Evolutionary conservation across 2,797 vertebrate genomes (phyloP), one percentile per base, ranked within the genome.

Genomic region (Falco cherrug): DNA sequence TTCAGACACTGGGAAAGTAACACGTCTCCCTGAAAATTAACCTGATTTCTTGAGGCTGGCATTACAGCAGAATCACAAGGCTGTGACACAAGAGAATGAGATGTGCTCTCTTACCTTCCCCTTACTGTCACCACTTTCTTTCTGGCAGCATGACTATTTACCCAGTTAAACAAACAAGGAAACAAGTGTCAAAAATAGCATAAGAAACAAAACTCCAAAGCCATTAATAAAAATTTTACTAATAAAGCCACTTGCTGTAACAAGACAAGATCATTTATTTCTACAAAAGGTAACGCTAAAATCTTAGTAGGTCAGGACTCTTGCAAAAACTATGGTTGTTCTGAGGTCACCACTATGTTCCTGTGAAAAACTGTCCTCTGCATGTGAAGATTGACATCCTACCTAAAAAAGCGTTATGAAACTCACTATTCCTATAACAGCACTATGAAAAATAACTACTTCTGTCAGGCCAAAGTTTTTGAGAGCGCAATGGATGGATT

Each of bases 1-100:
- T 89, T 95, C 84, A 94, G 76, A 64, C 39, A 53, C 53, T 82
- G 78, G 86, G 35, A 84, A 87, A 93, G 28, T 43, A 76, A 35
- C 70, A 77, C 1, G 10, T 33, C n/a, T 84, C 25, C 51, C 75
- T 84, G 63, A 93, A 92, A 87, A 90, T 89, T 67, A 85, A 71
- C 53, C 64, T 79, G 4, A 87, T 89, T 93, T 94, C 81, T 84
- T 91, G 69, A 68, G 26, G 26, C 87, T 57, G 45, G 37, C 24
- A 51, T 60, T 77, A 61, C 37, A 83, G 68, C 50, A 83, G 53
- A 71, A 77, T 57, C n/a, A 43, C 74, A 65, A 61, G 24, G 22
- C 57, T 88, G 64, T 64, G 71, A 41, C 33, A 81, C 3, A 25
- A 47, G 13, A 54, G 47, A n/a, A 35, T 41, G 54, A 78, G n/a